phyloP scores from a whole-genome alignment of 2,113 vertebrate genomes.

The Hucho hucho region DNA sequence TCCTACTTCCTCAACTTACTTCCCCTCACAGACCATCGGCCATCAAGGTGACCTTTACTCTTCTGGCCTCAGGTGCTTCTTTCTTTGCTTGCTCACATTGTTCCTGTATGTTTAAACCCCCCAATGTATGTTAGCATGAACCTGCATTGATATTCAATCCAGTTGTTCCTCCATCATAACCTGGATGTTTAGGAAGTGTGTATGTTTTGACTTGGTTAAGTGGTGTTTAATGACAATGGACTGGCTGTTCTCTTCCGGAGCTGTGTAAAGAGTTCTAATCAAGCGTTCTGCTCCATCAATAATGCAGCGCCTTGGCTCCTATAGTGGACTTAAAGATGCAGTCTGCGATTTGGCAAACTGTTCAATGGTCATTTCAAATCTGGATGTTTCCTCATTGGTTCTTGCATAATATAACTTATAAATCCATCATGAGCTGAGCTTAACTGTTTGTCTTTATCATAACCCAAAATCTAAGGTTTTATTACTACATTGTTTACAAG shows the following conservation, averaged over 20 bases:
- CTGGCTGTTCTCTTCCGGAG: constrained; percentile 62
- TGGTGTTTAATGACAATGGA: constrained; percentile 74
- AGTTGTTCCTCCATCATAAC: constrained; percentile 52
- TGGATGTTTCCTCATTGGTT: too few relatives aligned
- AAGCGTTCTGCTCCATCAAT: constrained; percentile 73
- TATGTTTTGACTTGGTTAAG: constrained; percentile 74
- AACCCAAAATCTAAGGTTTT: too few relatives aligned
- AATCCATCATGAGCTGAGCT: too few relatives aligned
- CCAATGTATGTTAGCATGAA: constrained; percentile 35
- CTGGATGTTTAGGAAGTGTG: constrained; percentile 65
- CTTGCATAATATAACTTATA: too few relatives aligned
- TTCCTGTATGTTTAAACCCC: constrained; percentile 22
- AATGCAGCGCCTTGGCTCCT: constrained; percentile 69
- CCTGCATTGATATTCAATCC: constrained; percentile 56
- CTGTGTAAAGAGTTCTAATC: constrained; percentile 72
- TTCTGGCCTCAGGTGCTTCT: constrained; percentile 21
- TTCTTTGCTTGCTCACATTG: constrained; percentile 30
- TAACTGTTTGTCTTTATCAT: too few relatives aligned
- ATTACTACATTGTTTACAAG: too few relatives aligned
- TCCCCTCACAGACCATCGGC: constrained; percentile 40
- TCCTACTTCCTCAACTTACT: constrained; percentile 35
- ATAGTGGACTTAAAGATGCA: constrained; percentile 38
- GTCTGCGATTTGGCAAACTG: too few relatives aligned
- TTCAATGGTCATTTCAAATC: too few relatives aligned
- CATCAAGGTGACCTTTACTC: constrained; percentile 40